Evolutionary conservation across 2,113 vertebrate species (phyloP).

Genomic region (Axis porcinus): DNA sequence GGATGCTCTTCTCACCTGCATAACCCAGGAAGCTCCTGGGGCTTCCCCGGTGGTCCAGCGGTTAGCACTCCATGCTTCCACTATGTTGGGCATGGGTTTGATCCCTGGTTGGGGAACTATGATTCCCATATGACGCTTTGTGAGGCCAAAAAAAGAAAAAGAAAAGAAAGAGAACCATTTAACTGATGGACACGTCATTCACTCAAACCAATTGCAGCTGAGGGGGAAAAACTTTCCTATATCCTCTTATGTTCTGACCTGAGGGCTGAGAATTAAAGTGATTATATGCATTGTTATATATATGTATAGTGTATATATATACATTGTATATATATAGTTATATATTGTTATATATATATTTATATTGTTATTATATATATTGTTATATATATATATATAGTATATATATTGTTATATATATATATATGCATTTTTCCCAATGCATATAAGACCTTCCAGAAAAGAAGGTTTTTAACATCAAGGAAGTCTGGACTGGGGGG

Average conservation of each 20-base stretch:
- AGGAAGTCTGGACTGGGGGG: neutral
- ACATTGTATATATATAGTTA: no score
- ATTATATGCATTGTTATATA: no score
- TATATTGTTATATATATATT: no score
- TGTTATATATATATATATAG: no score
- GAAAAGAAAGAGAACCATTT: neutral
- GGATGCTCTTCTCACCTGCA: rapidly evolving
- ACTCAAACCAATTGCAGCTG: neutral
- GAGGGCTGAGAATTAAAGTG: neutral
- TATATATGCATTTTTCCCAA: no score
- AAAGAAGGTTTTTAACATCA: neutral
- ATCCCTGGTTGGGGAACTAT: neutral
- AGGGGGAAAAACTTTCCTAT: neutral
- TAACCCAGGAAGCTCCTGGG: neutral
- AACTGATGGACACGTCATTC: neutral
- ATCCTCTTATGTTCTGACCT: neutral
- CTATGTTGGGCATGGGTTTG: rapidly evolving
- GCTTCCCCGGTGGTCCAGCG: rapidly evolving
- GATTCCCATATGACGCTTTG: rapidly evolving
- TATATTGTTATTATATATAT: no score
- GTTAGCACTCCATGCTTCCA: neutral
- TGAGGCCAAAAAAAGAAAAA: neutral
- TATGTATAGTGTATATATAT: no score
- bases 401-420: no score
- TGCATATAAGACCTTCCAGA: rapidly evolving